phyloP scores from a whole-genome alignment of 2,797 vertebrate species.

The Cynopterus sphinx region DNA sequence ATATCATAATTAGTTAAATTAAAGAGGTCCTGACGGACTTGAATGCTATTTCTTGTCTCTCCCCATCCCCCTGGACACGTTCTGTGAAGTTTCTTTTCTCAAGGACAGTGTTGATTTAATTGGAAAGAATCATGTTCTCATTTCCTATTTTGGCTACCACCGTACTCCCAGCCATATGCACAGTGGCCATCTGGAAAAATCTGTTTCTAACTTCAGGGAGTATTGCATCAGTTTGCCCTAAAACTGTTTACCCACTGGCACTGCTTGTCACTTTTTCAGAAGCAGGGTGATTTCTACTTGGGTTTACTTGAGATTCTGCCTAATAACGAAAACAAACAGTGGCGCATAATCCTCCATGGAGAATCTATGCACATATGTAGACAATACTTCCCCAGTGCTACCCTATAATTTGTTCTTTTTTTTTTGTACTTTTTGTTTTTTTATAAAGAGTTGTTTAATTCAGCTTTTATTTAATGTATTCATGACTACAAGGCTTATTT shows the following conservation, averaged over 20 bases:
- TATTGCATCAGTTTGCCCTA: background rate
- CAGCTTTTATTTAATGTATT: slow-evolving; percentile 74
- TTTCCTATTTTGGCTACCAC: slow-evolving; percentile 69
- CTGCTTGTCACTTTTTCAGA: slow-evolving; percentile 34
- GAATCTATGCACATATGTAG: background rate
- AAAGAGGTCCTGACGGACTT: slow-evolving; percentile 20
- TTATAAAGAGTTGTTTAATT: slow-evolving; percentile 66
- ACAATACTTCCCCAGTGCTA: background rate
- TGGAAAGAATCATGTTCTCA: slow-evolving; percentile 63
- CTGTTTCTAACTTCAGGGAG: slow-evolving; percentile 53
- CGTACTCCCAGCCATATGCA: slow-evolving; percentile 41
- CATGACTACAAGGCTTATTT: slow-evolving; percentile 57
- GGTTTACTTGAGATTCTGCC: slow-evolving; percentile 25
- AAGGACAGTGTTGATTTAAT: slow-evolving; percentile 70
- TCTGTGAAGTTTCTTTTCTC: slow-evolving; percentile 66
- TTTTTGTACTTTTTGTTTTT: background rate
- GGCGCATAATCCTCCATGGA: accelerated
- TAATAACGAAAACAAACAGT: slow-evolving; percentile 22
- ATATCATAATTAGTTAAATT: slow-evolving; percentile 42
- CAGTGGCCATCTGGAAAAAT: slow-evolving; percentile 78
- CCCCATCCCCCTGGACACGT: background rate
- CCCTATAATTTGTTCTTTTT: slow-evolving; percentile 32
- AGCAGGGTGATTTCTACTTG: slow-evolving; percentile 16
- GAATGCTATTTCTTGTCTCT: slow-evolving; percentile 19
- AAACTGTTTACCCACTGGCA: slow-evolving; percentile 66